Percentiles rank a stretch among this genome's conserved stretches.
phyloP scores from a whole-genome alignment of 2,113 vertebrate species.

The Epinephelus cyanopodus region DNA sequence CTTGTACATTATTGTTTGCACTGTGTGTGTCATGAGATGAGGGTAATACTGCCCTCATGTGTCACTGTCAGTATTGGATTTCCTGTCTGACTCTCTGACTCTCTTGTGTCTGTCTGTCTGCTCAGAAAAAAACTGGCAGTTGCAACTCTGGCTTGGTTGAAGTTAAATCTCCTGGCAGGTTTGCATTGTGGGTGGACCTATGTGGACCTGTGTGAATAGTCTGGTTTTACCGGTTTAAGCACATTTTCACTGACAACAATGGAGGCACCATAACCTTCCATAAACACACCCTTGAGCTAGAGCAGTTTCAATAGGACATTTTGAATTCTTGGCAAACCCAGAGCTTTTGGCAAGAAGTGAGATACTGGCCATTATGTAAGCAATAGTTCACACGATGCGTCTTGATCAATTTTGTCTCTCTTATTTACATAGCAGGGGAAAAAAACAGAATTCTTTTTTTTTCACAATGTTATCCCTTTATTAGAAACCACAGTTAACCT shows the following conservation, averaged over 20 bases:
- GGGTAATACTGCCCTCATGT: background rate
- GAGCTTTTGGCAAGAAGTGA: background rate
- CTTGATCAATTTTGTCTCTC: background rate
- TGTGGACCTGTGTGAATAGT: slow-evolving; percentile 32
- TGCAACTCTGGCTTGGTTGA: slow-evolving; percentile 4
- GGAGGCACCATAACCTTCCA: slow-evolving; percentile 22
- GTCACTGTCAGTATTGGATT: slow-evolving; percentile 34
- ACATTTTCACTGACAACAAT: slow-evolving; percentile 59
- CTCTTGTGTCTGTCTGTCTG: slow-evolving; percentile 4
- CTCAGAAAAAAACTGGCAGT: background rate
- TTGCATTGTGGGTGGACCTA: slow-evolving; percentile 59
- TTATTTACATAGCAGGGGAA: background rate
- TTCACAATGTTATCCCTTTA: slow-evolving; percentile 41
- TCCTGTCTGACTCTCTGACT: slow-evolving; percentile 20
- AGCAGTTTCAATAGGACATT: slow-evolving; percentile 30
- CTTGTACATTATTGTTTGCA: background rate
- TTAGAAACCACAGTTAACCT: slow-evolving; percentile 34
- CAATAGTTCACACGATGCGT: background rate
- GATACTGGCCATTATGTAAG: background rate
- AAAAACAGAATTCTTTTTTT: background rate
- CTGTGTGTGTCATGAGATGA: background rate
- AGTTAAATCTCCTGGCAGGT: slow-evolving; percentile 12
- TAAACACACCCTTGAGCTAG: slow-evolving; percentile 8
- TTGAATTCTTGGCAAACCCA: background rate
- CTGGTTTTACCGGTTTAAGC: slow-evolving; percentile 69